These are phyloP conservation scores for Corythornis leucogaster DNA, from an alignment of 2,797 vertebrate genomes.

Conservation along the genomic window DNA sequence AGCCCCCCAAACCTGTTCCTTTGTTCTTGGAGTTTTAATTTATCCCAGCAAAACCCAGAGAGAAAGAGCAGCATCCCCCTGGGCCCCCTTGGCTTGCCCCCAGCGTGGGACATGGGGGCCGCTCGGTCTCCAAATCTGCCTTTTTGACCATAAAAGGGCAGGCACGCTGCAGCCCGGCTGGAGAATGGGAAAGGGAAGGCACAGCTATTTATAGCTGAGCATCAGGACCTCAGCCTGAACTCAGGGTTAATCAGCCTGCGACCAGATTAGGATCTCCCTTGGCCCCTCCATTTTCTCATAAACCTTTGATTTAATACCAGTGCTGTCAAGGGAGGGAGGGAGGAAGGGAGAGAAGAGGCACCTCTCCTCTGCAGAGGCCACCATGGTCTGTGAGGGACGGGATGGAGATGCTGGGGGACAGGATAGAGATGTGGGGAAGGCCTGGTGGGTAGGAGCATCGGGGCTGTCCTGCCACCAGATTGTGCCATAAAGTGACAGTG, in stretches of 20 bases:
- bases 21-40: slow-evolving; percentile 46
- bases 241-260: slow-evolving; percentile 69
- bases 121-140: slow-evolving; percentile 77
- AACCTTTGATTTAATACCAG: slow-evolving; percentile 68
- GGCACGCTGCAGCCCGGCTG: slow-evolving; percentile 75
- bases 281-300: slow-evolving; percentile 72
- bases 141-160: slow-evolving; percentile 90
- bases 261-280: slow-evolving; percentile 67
- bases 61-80: slow-evolving; percentile 55
- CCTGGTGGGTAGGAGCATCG: accelerated
- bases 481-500: not conserved
- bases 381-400: accelerated
- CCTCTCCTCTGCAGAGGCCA: not conserved
- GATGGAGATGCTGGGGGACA: not conserved
- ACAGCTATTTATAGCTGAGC: slow-evolving; percentile 82
- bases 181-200: slow-evolving; percentile 80
- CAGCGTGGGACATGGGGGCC: slow-evolving; percentile 79
- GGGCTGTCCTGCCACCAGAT: not conserved
- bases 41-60: slow-evolving; percentile 41
- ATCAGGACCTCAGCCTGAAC: slow-evolving; percentile 76
- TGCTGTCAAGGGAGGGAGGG: not conserved
- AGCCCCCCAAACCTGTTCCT: slow-evolving; percentile 46
- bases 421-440: not conserved
- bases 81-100: slow-evolving; percentile 72
- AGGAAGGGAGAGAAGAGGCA: not conserved